These are phyloP conservation scores for Charina bottae DNA, from an alignment of 2,113 vertebrate species.

Conservation along the genomic window DNA sequence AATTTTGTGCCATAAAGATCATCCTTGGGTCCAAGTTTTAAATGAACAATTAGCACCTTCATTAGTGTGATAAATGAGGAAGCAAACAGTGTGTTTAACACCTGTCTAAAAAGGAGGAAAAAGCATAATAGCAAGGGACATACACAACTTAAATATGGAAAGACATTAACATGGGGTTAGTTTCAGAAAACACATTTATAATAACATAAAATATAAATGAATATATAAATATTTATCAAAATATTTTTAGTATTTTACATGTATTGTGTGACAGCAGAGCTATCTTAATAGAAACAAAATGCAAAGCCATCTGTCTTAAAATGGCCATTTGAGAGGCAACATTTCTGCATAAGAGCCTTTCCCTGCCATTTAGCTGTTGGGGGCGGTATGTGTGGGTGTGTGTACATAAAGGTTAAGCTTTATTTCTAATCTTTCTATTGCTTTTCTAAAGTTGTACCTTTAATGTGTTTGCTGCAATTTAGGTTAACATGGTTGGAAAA, in stretches of 20 bases:
- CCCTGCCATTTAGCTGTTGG: background rate
- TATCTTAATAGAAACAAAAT: background rate
- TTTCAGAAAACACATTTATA: background rate
- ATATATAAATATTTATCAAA: background rate
- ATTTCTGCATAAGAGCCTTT: background rate
- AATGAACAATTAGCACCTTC: constrained; percentile 44
- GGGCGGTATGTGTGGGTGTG: background rate
- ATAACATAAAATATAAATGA: background rate
- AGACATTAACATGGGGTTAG: background rate
- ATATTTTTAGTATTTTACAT: background rate
- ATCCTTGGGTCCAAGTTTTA: constrained; percentile 39
- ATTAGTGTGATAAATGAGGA: constrained; percentile 39
- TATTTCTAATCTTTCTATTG: background rate
- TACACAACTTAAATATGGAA: background rate
- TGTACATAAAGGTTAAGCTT: background rate
- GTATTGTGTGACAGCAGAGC: background rate
- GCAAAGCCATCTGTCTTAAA: background rate
- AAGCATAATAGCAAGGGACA: background rate
- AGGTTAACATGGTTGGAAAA: background rate
- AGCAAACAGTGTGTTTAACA: constrained; percentile 13
- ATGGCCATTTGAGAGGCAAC: background rate
- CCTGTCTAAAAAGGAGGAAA: background rate
- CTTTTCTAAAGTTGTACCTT: background rate
- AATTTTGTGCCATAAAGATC: constrained; percentile 43
- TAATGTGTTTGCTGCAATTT: background rate